Evolutionary conservation across 2,113 vertebrate genomes (phyloP), one percentile per base, ranked within the genome.

Genomic region (Dendrocopos noguchii): DNA sequence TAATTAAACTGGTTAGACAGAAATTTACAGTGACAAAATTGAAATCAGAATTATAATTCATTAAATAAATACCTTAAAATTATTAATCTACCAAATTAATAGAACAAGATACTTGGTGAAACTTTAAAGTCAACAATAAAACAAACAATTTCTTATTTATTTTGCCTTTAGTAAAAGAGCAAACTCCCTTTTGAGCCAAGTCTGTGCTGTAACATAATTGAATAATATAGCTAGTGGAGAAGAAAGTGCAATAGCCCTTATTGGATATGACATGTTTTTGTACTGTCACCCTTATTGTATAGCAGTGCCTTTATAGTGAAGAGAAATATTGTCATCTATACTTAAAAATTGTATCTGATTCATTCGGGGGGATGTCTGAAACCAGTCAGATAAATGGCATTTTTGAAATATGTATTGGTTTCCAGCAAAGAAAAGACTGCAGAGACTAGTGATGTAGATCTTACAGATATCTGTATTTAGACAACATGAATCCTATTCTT

Each of bases 401-500:
- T 93, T 88, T 70, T 63, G 33, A 85, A 39, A 12, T 76, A 34
- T 22, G 7, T 29, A 36, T 77, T 61, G 90, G 12, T 80, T 90
- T 91, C 39, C 64, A 88, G 14, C 31, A 65, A 79, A 88, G 57
- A 16, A 2, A 10, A 82, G 17, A 13, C 63, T 82, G 12, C 19
- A 50, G 21, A 50, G 39, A 16, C n/a, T 73, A n/a, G n/a, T 0
- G 4, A 20, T 80, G 29, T 75, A n/a, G n/a, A 42, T 76, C 12
- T 25, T 85, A 7, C 33, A 42, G 50, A 12, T 87, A 68, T 7
- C 33, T 65, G 1, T 56, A 53, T 55, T 39, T 73, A 76, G n/a
- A 57, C 19, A 8, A 50, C 13, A 20, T 27, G 9, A 73, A 66
- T 83, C 31, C 10, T 67, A 0, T 71, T 85, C 55, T 74, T 91